Evolutionary conservation across 1,140 invertebrate genomes (phyloP), one percentile per base, ranked within the genome.

Genomic region (Ruditapes philippinarum): DNA sequence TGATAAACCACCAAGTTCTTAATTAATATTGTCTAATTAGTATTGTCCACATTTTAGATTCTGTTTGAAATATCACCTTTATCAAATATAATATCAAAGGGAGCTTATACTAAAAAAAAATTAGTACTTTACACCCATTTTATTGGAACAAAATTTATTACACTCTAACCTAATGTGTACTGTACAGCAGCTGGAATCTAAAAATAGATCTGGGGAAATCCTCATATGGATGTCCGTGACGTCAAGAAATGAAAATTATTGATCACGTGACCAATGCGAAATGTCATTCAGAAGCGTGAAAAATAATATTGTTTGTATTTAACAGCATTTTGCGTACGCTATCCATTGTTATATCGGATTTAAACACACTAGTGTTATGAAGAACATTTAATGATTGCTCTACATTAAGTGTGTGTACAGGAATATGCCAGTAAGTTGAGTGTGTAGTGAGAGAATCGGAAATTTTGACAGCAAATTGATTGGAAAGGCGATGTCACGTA

Each of bases 211-310:
- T 12, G 81, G 83, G 65, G 49, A 73, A 54, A 60, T 84, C 70
- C 49, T 70, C 45, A n/a, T 54, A 42, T 57, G 83, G 65, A 86
- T 51, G 25, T 86, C 49, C 83, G 51, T 86, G 83, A 86, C 83
- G 83, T 76, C 83, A 76, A 4, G 49, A 76, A 84, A 74, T 45
- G 57, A 86, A 83, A 86, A 86, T 86, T 76, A 86, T 76, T 38
- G 65, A 57, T 86, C 83, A 86, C 83, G 83, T 86, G 83, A 86
- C 83, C 36, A 36, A 28, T 28, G 65, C 65, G 42, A 86, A 86
- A 74, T 86, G 83, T 86, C 83, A 86, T 74, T 74, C 68, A 45
- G 25, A 31, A 54, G 49, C n/a, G 65, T 57, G 19, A 60, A 40
- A 80, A 60, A 36, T 14, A 80, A 80, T 38, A 60, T 80, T 80